Percentiles rank a stretch among this genome's conserved stretches.
Conservation (phyloP, 2,888 invertebrate species). For the Nemotelus pantherinus region DNA sequence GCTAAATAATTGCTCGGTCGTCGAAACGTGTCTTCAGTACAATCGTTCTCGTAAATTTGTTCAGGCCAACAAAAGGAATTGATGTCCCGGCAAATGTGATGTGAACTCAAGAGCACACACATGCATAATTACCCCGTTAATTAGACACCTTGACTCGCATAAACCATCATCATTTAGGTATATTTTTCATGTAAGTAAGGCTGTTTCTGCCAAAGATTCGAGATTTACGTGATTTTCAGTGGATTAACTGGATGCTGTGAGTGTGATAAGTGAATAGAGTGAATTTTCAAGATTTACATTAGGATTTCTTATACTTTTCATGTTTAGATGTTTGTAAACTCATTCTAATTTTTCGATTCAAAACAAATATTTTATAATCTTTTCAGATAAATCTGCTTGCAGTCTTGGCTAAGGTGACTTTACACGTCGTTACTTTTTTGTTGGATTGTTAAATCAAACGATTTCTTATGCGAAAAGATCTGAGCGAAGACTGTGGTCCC, state of each 20-base stretch:
- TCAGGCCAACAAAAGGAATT: neutral
- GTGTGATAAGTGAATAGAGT: neutral
- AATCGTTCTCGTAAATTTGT: neutral
- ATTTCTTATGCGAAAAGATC: constrained; percentile 37
- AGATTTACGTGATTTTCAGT: constrained; percentile 12
- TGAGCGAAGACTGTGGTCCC: constrained; percentile 45
- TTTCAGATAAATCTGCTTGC: constrained; percentile 3
- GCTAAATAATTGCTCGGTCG: neutral
- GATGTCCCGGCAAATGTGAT: constrained; percentile 26
- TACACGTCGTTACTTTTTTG: too few species aligned
- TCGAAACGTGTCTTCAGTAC: constrained; percentile 1
- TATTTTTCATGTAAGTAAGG: neutral
- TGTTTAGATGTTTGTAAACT: too few species aligned
- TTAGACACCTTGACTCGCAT: constrained; percentile 50
- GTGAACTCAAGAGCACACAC: constrained; percentile 50
- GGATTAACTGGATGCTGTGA: constrained; percentile 3
- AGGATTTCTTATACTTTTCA: constrained; percentile 8
- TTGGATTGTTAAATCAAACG: too few species aligned
- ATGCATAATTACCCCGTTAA: constrained; percentile 55
- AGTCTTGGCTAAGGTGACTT: too few species aligned
- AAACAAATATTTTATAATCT: neutral
- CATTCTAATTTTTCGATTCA: neutral
- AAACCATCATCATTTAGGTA: constrained; percentile 40
- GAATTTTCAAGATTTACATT: neutral
- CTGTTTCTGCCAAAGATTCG: neutral